A percentile compares a stretch with the other conserved stretches of the same genome.
Conservation (phyloP, 2,113 vertebrate species). For the Poeciliopsis turrubarensis region DNA sequence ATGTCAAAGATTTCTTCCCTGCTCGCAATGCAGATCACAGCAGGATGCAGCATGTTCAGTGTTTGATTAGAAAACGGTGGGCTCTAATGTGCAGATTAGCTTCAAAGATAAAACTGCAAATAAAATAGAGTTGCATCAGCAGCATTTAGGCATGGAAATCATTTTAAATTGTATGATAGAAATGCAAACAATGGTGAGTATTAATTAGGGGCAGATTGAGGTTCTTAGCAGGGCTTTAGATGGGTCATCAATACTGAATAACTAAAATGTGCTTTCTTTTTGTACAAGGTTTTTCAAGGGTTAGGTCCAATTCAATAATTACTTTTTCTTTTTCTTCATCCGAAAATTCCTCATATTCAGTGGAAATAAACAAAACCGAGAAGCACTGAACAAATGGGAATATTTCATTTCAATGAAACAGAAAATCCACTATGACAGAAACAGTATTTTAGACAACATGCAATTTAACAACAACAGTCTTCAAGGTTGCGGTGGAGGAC, state of each 20-base stretch:
- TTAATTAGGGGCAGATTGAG: too few relatives aligned
- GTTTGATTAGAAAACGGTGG: conserved; percentile 48
- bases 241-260: background rate
- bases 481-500: conserved; percentile 12
- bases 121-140: conserved; percentile 7
- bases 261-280: background rate
- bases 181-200: too few relatives aligned
- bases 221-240: too few relatives aligned
- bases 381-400: background rate
- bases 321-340: background rate
- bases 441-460: conserved; percentile 3
- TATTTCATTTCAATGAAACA: background rate
- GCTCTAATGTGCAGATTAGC: conserved; percentile 11
- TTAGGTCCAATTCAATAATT: background rate
- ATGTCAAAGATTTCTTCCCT: conserved; percentile 21
- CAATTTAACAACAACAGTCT: background rate
- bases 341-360: background rate
- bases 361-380: background rate
- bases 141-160: background rate
- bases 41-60: conserved; percentile 10
- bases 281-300: background rate
- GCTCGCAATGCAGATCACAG: conserved; percentile 37
- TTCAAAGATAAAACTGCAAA: conserved; percentile 7
- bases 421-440: conserved; percentile 12
- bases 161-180: too few relatives aligned